A percentile compares a stretch with the other conserved stretches of the same genome.
Conservation (phyloP, 2,888 invertebrate genomes). For the Caenorhabditis sp. region DNA sequence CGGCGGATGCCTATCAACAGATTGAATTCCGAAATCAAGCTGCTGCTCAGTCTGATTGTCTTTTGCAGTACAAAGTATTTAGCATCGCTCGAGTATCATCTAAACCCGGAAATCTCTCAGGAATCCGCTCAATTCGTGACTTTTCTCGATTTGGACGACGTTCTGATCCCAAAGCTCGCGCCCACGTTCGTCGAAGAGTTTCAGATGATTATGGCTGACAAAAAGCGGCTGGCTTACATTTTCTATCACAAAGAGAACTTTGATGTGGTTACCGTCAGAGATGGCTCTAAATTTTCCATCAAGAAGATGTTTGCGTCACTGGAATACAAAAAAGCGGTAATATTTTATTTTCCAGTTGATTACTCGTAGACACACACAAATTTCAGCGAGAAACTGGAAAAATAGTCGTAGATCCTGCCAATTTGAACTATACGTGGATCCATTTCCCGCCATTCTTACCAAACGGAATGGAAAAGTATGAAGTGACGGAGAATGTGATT, state of each 20-base stretch:
- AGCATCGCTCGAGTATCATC: background rate
- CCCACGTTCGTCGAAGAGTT: conserved; percentile 62
- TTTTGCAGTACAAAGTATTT: conserved; percentile 62
- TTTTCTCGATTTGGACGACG: conserved; percentile 65
- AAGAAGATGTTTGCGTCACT: conserved; percentile 53
- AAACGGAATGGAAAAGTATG: conserved; percentile 45
- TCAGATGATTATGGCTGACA: conserved; percentile 23
- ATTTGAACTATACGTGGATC: conserved; percentile 65
- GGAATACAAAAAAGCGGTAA: conserved; percentile 35
- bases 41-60: conserved; percentile 63
- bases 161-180: conserved; percentile 60
- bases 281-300: conserved; percentile 53
- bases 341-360: too few species aligned
- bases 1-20: conserved; percentile 55
- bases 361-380: background rate
- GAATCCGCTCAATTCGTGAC: conserved; percentile 62
- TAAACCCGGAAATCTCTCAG: conserved; percentile 24
- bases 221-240: conserved; percentile 28
- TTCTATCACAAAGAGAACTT: conserved; percentile 53
- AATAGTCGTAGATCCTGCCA: conserved; percentile 58
- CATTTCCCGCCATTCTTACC: conserved; percentile 61
- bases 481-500: conserved; percentile 43
- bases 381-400: conserved; percentile 60
- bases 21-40: conserved; percentile 67
- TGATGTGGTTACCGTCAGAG: conserved; percentile 23